Conservation (phyloP, 2,888 invertebrate species). For the Tenodera sinensis region DNA sequence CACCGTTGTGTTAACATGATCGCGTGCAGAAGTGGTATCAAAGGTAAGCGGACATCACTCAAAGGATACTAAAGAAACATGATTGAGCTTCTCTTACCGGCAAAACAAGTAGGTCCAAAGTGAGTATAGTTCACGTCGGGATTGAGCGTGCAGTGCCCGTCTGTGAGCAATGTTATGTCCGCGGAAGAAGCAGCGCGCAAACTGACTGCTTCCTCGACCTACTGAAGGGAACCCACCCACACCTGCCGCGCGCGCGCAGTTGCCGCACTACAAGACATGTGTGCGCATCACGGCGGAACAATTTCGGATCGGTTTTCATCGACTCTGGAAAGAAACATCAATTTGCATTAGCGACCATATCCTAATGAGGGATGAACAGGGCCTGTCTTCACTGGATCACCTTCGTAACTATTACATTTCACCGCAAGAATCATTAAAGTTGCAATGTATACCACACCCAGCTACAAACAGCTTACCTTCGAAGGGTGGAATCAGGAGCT, state of each 20-base stretch:
- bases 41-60: not conserved
- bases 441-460: too few relatives aligned
- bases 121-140: not conserved
- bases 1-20: not conserved
- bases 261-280: not conserved
- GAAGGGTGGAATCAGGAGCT: too few relatives aligned
- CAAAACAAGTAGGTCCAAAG: not conserved
- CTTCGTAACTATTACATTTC: too few relatives aligned
- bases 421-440: too few relatives aligned
- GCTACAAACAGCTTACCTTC: too few relatives aligned
- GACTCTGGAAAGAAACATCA: not conserved
- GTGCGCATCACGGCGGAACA: not conserved
- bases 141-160: not conserved
- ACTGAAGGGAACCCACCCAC: not conserved
- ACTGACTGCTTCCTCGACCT: not conserved
- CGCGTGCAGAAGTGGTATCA: not conserved
- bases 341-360: not conserved
- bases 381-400: too few relatives aligned
- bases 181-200: not conserved
- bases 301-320: not conserved
- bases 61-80: not conserved
- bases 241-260: not conserved
- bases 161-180: not conserved
- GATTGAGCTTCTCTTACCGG: not conserved
- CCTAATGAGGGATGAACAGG: not conserved